phyloP scores from a whole-genome alignment of 1,140 invertebrate species.

The Lepidostoma basale region DNA sequence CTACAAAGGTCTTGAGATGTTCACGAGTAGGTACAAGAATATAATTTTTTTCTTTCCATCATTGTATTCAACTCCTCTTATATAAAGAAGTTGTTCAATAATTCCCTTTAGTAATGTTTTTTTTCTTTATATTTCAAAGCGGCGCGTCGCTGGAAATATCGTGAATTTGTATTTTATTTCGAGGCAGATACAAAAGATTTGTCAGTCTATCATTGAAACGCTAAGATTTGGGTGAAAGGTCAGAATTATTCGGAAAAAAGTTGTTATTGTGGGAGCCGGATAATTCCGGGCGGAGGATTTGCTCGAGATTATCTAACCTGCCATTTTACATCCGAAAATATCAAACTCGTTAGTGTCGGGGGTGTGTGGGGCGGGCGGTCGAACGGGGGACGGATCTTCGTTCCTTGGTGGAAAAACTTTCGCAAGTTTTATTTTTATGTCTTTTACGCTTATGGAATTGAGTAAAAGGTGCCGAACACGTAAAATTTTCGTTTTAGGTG shows the following conservation, averaged over 20 bases:
- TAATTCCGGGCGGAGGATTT: conserved; percentile 10
- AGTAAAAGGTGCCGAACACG: not conserved
- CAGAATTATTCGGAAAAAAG: not conserved
- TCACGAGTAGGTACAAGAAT: too few relatives aligned
- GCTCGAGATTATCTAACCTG: conserved; percentile 7
- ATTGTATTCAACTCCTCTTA: too few relatives aligned
- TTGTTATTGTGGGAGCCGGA: conserved; percentile 6
- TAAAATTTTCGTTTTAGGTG: not conserved
- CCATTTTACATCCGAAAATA: conserved; percentile 11
- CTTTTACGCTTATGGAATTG: not conserved
- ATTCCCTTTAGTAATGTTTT: too few relatives aligned
- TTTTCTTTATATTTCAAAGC: too few relatives aligned
- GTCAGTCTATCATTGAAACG: not conserved
- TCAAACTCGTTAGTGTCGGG: conserved; percentile 7
- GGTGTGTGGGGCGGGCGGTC: not conserved
- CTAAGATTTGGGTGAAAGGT: not conserved
- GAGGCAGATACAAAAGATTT: too few relatives aligned
- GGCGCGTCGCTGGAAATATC: too few relatives aligned
- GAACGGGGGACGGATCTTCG: not conserved
- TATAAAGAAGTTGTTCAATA: too few relatives aligned
- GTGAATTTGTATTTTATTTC: too few relatives aligned
- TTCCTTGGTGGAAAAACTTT: not conserved
- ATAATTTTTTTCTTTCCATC: too few relatives aligned
- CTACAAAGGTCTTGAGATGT: too few relatives aligned
- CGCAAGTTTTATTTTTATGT: not conserved